phyloP scores from a whole-genome alignment of 2,113 vertebrate genomes.

The Anolis carolinensis region DNA sequence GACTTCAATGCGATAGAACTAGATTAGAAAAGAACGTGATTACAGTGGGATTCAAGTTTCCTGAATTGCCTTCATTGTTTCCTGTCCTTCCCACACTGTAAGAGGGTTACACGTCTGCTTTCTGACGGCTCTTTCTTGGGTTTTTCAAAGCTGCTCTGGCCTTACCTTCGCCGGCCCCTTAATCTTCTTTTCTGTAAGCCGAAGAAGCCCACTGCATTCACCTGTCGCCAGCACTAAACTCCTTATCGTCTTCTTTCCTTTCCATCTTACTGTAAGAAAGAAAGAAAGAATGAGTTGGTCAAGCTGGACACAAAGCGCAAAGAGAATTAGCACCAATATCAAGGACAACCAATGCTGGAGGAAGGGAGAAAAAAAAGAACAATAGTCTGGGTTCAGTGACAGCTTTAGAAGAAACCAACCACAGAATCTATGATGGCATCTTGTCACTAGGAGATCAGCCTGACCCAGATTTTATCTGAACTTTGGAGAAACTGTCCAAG shows the following conservation, averaged over 20 bases:
- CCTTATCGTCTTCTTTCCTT: background rate
- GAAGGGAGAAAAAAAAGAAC: background rate
- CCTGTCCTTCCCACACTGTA: background rate
- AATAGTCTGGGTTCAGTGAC: background rate
- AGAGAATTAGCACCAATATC: too few species aligned
- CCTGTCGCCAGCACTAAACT: background rate
- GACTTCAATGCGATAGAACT: background rate
- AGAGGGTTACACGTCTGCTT: background rate
- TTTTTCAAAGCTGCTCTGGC: background rate
- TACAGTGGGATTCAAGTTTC: background rate
- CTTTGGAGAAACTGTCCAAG: too few species aligned
- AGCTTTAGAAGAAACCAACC: too few species aligned
- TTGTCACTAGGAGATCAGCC: too few species aligned
- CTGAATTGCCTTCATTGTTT: background rate
- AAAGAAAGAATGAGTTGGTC: too few species aligned
- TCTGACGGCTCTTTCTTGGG: background rate
- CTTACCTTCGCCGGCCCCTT: background rate
- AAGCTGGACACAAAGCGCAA: background rate
- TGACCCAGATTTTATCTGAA: too few species aligned
- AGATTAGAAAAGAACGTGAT: background rate
- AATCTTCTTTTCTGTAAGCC: constrained; percentile 1
- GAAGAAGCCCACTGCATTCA: background rate
- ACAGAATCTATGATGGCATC: too few species aligned
- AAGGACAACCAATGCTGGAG: background rate
- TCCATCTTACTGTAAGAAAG: background rate